phyloP scores from a whole-genome alignment of 2,113 vertebrate species.

The Barnardius zonarius region DNA sequence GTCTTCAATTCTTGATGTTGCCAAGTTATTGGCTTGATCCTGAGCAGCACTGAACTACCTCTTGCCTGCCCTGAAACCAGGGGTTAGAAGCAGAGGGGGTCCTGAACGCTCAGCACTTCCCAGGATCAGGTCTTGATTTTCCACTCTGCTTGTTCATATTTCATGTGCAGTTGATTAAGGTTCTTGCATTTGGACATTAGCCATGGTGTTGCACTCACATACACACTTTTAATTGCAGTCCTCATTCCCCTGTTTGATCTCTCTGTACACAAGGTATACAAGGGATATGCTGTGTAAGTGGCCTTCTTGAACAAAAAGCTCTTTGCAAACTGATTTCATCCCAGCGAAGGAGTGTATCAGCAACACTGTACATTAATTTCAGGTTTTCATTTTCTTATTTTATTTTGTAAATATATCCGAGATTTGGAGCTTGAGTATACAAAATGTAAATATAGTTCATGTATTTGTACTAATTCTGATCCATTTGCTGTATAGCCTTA shows the following conservation, averaged over 20 bases:
- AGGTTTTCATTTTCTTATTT: conserved; percentile 93
- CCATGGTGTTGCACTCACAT: not conserved
- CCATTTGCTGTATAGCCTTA: conserved; percentile 99
- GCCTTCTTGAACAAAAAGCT: conserved; percentile 77
- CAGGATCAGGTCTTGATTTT: not conserved
- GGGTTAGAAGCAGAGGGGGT: not conserved
- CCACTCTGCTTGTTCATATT: conserved; percentile 2
- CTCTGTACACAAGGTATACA: conserved; percentile 34
- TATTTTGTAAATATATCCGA: conserved; percentile 99
- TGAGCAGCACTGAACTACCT: not conserved
- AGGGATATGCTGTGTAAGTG: conserved; percentile 68
- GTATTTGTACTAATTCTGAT: conserved; percentile 99
- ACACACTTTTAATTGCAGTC: not conserved
- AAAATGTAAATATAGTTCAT: conserved; percentile 99
- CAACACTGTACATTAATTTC: conserved; percentile 91
- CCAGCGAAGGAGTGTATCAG: conserved; percentile 77
- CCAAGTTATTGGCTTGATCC: not conserved
- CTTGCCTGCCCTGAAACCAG: not conserved
- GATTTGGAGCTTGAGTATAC: conserved; percentile 96
- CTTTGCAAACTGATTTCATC: conserved; percentile 74
- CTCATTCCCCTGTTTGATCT: conserved; percentile 1
- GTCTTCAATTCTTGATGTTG: not conserved
- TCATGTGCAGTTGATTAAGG: not conserved
- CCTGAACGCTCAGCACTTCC: not conserved
- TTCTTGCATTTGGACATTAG: not conserved